Evolutionary conservation across 2,113 vertebrate genomes (phyloP), one percentile per base, ranked within the genome.

Genomic region (Alexandromys fortis): DNA sequence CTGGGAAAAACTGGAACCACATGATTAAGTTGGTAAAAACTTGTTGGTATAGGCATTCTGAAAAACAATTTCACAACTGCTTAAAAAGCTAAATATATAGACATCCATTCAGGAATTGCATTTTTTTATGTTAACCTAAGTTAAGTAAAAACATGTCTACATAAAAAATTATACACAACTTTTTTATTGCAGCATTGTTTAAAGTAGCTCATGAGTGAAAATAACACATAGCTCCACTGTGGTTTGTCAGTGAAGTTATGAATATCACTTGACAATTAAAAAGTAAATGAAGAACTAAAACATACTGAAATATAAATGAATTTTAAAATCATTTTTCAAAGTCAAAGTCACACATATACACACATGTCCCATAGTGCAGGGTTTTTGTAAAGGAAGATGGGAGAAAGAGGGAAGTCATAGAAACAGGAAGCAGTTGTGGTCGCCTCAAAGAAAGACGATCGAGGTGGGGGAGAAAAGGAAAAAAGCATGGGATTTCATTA

Each of bases 261-360:
- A 65, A 19, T 45, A 79, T 79, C 78, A 76, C 35, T 75, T 88
- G 28, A 2, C 38, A 76, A 22, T 30, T 42, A 24, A 65, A 88
- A 61, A 67, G 87, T 14, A 49, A 94, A 94, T 77, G 24, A 63
- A 83, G 13, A 61, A 61, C 55, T 61, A 82, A 38, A 61, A 28
- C 24, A 61, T 3, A 38, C 22, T 82, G 10, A 22, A 42, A 61
- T 38, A 88, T n/a, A 58, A 35, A 76, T 72, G 33, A 89, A 89
- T 3, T 26, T 73, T 89, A 88, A 72, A 93, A 94, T 49, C 5
- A 61, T 65, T 95, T 94, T 78, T 19, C 42, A 45, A 92, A 81
- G 33, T 86, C 30, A 94, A 77, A 55, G 14, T 78, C 61, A 79
- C 17, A 45, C 12, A 10, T 30, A 5, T 2, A 73, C 22, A 26